These are phyloP conservation scores for Oegoconia quadripuncta DNA, from an alignment of 2,888 invertebrate species.

Conservation along the genomic window DNA sequence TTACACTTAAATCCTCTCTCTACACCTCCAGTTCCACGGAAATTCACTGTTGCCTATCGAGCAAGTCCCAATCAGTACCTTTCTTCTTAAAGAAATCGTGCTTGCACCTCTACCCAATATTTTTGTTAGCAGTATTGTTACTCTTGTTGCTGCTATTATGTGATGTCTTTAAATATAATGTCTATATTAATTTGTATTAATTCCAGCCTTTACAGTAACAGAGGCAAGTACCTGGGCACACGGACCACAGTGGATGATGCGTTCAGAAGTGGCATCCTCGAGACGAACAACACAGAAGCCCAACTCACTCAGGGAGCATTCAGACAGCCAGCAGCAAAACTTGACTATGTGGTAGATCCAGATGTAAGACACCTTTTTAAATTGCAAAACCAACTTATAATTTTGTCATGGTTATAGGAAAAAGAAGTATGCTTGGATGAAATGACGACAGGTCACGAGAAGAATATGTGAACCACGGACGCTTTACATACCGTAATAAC, in stretches of 20 bases:
- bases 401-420: background rate
- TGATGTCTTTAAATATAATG: background rate
- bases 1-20: too few relatives aligned
- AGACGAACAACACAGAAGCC: slow-evolving; percentile 38
- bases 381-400: too few relatives aligned
- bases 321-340: slow-evolving; percentile 20
- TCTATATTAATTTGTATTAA: background rate
- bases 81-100: too few relatives aligned
- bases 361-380: slow-evolving; percentile 29
- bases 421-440: background rate
- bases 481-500: too few relatives aligned
- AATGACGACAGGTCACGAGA: too few relatives aligned
- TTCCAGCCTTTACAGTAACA: slow-evolving; percentile 34
- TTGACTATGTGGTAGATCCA: slow-evolving; percentile 35
- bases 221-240: slow-evolving; percentile 28
- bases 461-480: too few relatives aligned
- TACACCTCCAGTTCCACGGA: too few relatives aligned
- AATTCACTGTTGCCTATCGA: too few relatives aligned
- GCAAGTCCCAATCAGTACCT: too few relatives aligned
- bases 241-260: slow-evolving; percentile 32
- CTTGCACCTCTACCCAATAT: too few relatives aligned
- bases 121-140: background rate
- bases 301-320: slow-evolving; percentile 42
- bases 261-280: slow-evolving; percentile 32
- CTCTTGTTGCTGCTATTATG: background rate